A percentile compares a stretch with the other conserved stretches of the same genome.
Evolutionary conservation across 2,797 vertebrate genomes (phyloP).

Genomic region (Oryzias dopingdopingensis): DNA sequence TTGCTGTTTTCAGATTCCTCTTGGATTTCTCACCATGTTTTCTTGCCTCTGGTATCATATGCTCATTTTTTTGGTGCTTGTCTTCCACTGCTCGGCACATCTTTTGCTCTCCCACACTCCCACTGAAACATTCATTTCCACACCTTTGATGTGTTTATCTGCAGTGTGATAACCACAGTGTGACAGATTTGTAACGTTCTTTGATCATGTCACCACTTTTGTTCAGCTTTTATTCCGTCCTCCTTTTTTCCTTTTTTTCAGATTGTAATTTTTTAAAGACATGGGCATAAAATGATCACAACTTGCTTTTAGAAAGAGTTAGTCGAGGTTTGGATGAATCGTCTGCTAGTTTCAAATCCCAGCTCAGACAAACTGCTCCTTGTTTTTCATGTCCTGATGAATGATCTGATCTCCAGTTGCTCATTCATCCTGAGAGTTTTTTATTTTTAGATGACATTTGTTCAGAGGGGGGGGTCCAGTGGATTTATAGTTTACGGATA

Average conservation of each 20-base stretch:
- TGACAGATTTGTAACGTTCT: conserved; percentile 41
- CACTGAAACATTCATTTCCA: conserved; percentile 11
- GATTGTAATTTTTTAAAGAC: too few relatives aligned
- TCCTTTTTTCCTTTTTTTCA: conserved; percentile 12
- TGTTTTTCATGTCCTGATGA: not conserved
- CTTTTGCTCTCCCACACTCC: not conserved
- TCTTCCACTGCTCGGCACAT: conserved; percentile 17
- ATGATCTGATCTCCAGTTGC: conserved; percentile 5
- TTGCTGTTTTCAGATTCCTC: conserved; percentile 33
- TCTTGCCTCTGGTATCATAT: conserved; percentile 22
- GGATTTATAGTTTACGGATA: conserved; percentile 27
- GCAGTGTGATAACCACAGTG: conserved; percentile 38
- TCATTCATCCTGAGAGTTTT: conserved; percentile 3
- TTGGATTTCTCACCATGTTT: conserved; percentile 15
- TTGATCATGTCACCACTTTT: conserved; percentile 44
- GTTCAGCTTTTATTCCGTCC: conserved; percentile 21
- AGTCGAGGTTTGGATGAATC: not conserved
- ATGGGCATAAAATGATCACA: too few relatives aligned
- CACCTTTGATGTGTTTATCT: conserved; percentile 57
- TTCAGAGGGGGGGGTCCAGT: not conserved
- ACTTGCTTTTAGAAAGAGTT: not conserved
- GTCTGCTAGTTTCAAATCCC: too few relatives aligned
- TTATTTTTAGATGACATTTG: conserved; percentile 10
- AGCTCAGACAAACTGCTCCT: not conserved
- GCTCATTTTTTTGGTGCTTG: conserved; percentile 26